Percentiles rank a stretch among this genome's conserved stretches.
These are phyloP conservation scores for Fratercula arctica DNA, from an alignment of 2,797 vertebrate species.

Conservation along the genomic window DNA sequence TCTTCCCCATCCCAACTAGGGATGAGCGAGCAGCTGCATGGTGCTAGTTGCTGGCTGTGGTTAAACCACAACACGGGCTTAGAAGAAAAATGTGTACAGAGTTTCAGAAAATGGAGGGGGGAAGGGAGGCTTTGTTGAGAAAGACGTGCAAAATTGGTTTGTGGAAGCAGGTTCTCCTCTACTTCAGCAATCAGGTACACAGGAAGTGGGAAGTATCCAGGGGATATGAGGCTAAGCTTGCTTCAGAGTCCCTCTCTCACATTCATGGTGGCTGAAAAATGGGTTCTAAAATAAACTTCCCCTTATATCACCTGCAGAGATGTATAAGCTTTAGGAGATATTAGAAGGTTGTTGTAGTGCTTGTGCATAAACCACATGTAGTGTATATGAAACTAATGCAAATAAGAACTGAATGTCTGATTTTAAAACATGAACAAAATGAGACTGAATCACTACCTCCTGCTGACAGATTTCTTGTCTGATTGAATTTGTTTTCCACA, in stretches of 20 bases:
- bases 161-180: neutral
- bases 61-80: neutral
- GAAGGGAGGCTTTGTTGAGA: neutral
- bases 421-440: neutral
- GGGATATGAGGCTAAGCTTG: neutral
- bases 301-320: neutral
- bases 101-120: neutral
- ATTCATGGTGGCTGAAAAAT: neutral
- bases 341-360: neutral
- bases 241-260: neutral
- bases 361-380: neutral
- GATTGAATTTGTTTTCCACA: neutral
- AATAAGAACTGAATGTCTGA: neutral
- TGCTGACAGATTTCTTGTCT: neutral
- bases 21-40: neutral
- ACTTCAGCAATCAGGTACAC: neutral
- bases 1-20: neutral
- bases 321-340: neutral
- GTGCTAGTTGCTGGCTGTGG: neutral
- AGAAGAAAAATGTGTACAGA: neutral
- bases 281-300: neutral
- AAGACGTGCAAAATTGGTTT: neutral
- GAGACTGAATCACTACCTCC: neutral
- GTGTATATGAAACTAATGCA: neutral
- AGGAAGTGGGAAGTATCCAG: neutral